These are phyloP conservation scores for Drosophila cognata DNA, from an alignment of 2,888 invertebrate genomes.

Conservation along the genomic window DNA sequence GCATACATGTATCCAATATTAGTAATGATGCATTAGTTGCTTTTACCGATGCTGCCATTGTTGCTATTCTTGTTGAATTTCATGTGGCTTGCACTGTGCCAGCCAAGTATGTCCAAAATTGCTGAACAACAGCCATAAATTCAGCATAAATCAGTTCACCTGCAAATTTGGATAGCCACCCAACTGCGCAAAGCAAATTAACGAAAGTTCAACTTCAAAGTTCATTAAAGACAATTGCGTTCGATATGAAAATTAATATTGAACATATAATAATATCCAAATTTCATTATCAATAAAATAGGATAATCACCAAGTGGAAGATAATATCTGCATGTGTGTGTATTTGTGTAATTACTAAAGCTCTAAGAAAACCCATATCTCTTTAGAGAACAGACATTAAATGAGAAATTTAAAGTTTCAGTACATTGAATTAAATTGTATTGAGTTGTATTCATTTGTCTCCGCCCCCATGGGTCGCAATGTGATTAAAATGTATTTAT, in stretches of 20 bases:
- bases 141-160: conserved; percentile 1
- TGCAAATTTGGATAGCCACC: background rate
- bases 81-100: background rate
- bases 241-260: conserved; percentile 21
- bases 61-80: conserved; percentile 23
- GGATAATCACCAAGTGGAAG: conserved; percentile 6
- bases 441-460: background rate
- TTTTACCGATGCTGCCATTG: background rate
- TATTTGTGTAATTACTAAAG: background rate
- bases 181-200: background rate
- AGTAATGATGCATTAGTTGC: background rate
- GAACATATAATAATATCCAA: background rate
- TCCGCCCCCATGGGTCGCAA: background rate
- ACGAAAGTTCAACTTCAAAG: conserved; percentile 10
- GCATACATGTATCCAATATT: conserved; percentile 20
- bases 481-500: background rate
- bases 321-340: background rate
- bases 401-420: background rate
- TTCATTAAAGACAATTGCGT: background rate
- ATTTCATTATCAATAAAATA: conserved; percentile 19
- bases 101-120: background rate
- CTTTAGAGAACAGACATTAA: background rate
- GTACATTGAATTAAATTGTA: background rate
- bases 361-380: background rate
- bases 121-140: conserved; percentile 20